Evolutionary conservation across 2,113 vertebrate genomes (phyloP).

Genomic region (Tragulus kanchil): DNA sequence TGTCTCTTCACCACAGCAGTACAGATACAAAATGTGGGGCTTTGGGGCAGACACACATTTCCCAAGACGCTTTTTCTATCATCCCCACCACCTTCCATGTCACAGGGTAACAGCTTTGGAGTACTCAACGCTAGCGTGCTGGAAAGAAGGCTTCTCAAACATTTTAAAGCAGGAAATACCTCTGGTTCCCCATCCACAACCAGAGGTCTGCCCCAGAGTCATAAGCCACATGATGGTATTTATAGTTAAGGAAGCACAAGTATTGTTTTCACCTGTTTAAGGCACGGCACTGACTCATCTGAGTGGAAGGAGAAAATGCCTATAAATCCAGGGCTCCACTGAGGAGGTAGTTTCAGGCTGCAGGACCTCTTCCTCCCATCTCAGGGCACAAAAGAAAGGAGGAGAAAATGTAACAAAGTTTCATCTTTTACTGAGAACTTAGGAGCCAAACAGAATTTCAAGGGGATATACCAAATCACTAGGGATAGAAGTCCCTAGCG

Average conservation of each 20-base stretch:
- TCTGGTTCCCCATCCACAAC: not conserved
- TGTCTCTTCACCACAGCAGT: not conserved
- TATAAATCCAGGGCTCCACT: constrained; percentile 43
- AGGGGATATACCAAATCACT: not conserved
- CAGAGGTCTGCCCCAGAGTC: constrained; percentile 21
- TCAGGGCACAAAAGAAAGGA: constrained; percentile 34
- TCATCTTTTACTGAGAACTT: constrained; percentile 27
- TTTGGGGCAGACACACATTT: not conserved
- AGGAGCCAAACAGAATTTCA: constrained; percentile 58
- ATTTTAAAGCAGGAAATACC: not conserved
- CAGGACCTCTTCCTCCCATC: not conserved
- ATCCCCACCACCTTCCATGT: not conserved
- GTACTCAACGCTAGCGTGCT: not conserved
- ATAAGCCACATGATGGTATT: not conserved
- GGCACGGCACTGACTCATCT: not conserved
- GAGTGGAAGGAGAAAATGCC: constrained; percentile 58
- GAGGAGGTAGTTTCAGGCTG: not conserved
- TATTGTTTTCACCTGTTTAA: constrained; percentile 27
- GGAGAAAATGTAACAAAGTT: constrained; percentile 23
- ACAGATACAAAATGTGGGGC: constrained; percentile 14
- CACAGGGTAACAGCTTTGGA: constrained; percentile 17
- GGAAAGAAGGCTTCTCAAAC: not conserved
- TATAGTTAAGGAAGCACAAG: constrained; percentile 32
- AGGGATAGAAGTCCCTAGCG: not conserved
- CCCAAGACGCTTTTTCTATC: constrained; percentile 33